These are phyloP conservation scores for Eulemur macaco DNA, from an alignment of 2,113 vertebrate genomes.

Conservation along the genomic window DNA sequence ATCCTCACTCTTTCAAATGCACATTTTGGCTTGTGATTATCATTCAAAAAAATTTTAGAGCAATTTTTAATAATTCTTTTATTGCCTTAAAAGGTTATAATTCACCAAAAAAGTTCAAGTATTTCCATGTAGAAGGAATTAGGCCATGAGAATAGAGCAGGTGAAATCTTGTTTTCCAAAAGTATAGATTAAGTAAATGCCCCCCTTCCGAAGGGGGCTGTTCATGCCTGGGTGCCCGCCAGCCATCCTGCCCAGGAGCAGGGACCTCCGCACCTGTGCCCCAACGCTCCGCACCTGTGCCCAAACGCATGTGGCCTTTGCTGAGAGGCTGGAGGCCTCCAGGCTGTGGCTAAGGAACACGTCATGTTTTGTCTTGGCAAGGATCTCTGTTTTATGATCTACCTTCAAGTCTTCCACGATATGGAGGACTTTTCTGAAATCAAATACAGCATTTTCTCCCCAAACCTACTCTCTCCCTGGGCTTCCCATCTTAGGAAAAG, in stretches of 20 bases:
- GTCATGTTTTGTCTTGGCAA: not conserved
- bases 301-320: not conserved
- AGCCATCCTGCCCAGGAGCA: not conserved
- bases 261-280: not conserved
- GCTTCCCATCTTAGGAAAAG: not conserved
- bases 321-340: not conserved
- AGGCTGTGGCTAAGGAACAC: not conserved
- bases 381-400: not conserved
- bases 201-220: not conserved
- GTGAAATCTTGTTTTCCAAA: not conserved
- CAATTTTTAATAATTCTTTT: not conserved
- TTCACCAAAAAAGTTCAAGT: not conserved
- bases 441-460: not conserved
- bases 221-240: not conserved
- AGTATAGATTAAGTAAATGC: not conserved
- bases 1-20: no score
- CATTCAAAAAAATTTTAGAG: no score
- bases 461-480: not conserved
- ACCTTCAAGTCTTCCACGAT: not conserved
- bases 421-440: not conserved
- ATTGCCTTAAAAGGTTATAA: not conserved
- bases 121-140: conserved; percentile 24
- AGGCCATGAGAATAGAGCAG: not conserved
- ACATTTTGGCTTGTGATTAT: no score
- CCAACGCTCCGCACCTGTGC: not conserved